These are phyloP conservation scores for Kryptopterus vitreolus DNA, from an alignment of 2,797 vertebrate genomes.

Conservation along the genomic window DNA sequence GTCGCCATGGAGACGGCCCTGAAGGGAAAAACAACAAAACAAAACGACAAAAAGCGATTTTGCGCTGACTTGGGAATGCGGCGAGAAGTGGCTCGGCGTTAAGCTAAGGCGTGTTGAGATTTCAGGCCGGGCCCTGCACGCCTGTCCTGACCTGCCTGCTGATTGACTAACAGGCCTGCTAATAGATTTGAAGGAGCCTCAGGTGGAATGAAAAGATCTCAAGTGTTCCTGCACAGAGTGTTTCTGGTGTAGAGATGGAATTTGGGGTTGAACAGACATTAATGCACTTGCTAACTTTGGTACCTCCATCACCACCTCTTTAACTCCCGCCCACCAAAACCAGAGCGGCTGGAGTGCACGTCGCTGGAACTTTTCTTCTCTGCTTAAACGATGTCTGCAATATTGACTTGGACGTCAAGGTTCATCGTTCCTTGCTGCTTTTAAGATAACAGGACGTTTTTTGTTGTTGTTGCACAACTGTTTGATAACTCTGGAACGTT, in stretches of 20 bases:
- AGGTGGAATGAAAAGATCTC: slow-evolving; percentile 26
- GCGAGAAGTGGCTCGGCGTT: slow-evolving; percentile 59
- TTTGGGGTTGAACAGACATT: too few relatives aligned
- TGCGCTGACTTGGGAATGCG: background rate
- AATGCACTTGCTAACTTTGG: background rate
- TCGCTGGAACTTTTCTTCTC: background rate
- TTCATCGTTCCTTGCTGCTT: background rate
- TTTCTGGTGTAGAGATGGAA: too few relatives aligned
- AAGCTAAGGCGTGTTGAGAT: slow-evolving; percentile 64
- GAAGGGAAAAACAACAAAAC: too few relatives aligned
- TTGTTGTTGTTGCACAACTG: background rate
- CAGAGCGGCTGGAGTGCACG: background rate
- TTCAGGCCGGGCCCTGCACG: slow-evolving; percentile 61
- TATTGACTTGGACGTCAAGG: background rate
- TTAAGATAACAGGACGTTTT: background rate
- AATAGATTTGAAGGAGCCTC: slow-evolving; percentile 61
- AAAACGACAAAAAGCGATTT: slow-evolving; percentile 26
- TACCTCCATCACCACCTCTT: background rate
- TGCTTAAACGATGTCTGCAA: background rate
- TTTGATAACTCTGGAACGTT: background rate
- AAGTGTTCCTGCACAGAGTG: slow-evolving; percentile 36
- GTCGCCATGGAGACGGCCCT: slow-evolving; percentile 38
- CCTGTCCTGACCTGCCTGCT: slow-evolving; percentile 76
- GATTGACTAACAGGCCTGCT: slow-evolving; percentile 58
- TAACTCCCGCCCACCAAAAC: background rate